These are phyloP conservation scores for Alces alces DNA, from an alignment of 2,113 vertebrate genomes.

Conservation along the genomic window DNA sequence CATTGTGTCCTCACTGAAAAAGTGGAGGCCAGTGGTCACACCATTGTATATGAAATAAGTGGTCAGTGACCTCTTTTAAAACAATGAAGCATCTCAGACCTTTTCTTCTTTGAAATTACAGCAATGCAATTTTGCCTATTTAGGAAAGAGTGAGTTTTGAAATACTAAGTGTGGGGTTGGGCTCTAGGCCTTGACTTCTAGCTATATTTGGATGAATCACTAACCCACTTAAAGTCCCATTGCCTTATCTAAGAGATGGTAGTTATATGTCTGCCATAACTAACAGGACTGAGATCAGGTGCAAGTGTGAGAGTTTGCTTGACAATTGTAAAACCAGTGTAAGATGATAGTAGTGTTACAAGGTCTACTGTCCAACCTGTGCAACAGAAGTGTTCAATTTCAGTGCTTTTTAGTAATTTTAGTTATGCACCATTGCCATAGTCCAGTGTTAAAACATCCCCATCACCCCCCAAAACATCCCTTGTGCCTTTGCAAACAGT, in stretches of 20 bases:
- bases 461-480: neutral
- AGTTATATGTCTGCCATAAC: neutral
- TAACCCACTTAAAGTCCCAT: neutral
- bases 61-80: neutral
- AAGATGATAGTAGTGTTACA: neutral
- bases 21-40: neutral
- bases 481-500: neutral
- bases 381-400: neutral
- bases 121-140: neutral
- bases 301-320: neutral
- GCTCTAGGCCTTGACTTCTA: neutral
- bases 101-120: constrained; percentile 10
- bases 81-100: neutral
- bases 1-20: neutral
- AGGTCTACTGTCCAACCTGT: neutral
- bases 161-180: neutral
- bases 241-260: neutral
- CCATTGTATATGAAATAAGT: neutral
- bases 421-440: too few relatives aligned
- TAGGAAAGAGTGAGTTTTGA: constrained; percentile 14
- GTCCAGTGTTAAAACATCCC: neutral
- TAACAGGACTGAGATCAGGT: neutral
- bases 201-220: neutral
- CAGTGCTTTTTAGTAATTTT: too few relatives aligned
- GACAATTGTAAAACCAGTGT: neutral